phyloP scores from a whole-genome alignment of 2,797 vertebrate genomes.

The Astyanax mexicanus region DNA sequence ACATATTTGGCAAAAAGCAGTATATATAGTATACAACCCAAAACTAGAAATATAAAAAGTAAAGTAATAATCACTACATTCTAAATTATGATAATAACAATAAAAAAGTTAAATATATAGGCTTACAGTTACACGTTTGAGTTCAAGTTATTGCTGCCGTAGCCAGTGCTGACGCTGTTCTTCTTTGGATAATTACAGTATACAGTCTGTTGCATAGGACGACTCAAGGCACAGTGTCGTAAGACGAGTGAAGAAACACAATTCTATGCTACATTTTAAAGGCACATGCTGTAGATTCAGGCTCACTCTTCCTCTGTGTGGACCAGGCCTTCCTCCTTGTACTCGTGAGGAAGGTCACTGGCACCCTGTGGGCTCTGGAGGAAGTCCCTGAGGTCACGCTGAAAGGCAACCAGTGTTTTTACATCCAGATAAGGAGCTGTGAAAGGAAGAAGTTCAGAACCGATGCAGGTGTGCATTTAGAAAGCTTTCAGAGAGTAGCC shows the following conservation, averaged over 20 bases:
- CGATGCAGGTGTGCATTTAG: slow-evolving; percentile 10
- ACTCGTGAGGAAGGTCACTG: slow-evolving; percentile 14
- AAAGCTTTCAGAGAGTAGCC: background rate
- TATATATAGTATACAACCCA: slow-evolving; percentile 35
- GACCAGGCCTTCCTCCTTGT: slow-evolving; percentile 28
- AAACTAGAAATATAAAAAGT: slow-evolving; percentile 34
- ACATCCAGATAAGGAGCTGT: slow-evolving; percentile 24
- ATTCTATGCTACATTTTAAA: slow-evolving; percentile 53
- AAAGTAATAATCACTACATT: slow-evolving; percentile 12
- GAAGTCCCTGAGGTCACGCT: slow-evolving; percentile 51
- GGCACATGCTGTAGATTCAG: slow-evolving; percentile 33
- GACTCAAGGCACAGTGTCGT: slow-evolving; percentile 51
- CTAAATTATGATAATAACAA: slow-evolving; percentile 23
- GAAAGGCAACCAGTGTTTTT: slow-evolving; percentile 34
- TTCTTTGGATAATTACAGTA: slow-evolving; percentile 49
- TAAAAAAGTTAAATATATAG: slow-evolving; percentile 28
- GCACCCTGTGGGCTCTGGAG: slow-evolving; percentile 17
- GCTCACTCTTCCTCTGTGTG: slow-evolving; percentile 40
- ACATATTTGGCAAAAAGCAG: slow-evolving; percentile 46
- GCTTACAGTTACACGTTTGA: slow-evolving; percentile 41
- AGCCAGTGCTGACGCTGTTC: slow-evolving; percentile 45
- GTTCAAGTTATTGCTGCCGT: slow-evolving; percentile 55
- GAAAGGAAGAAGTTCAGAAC: slow-evolving; percentile 15
- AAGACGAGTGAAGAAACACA: slow-evolving; percentile 31
- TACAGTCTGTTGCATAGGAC: slow-evolving; percentile 53